Evolutionary conservation across 2,113 vertebrate genomes (phyloP), one percentile per base, ranked within the genome.

Genomic region (Papio anubis): DNA sequence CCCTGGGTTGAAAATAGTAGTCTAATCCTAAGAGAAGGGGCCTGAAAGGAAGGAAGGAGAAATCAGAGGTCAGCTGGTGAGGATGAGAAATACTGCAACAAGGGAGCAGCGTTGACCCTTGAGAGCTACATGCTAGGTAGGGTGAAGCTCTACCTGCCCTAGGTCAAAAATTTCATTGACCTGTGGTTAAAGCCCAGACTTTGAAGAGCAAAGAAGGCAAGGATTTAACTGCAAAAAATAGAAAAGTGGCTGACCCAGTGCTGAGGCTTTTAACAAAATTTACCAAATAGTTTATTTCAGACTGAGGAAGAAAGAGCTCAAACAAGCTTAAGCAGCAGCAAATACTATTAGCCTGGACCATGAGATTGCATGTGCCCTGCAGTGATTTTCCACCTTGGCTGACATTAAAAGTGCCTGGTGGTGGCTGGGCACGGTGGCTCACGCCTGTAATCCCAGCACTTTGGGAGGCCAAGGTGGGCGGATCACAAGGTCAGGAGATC

Each of bases 201-300:
- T 14, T 30, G 59, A 97, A 88, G 55, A 91, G 17, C 25, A 72
- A 87, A 92, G 72, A 48, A 50, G 73, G 45, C 30, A 79, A 96
- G 8, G 66, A 73, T 18, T 89, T 79, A 48, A 61, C n/a, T 40
- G 50, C 40, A 57, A 78, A 96, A 96, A 88, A 40, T 6, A 97
- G 72, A 72, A 80, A 92, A 78, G 45, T 72, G 61, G 59, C 75
- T 13, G 52, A 93, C 25, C 10, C 32, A 25, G 48, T n/a, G 59
- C 50, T 30, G 45, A 16, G n/a, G 59, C 76, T 96, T 93, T 81
- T 78, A 82, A 64, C n/a, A 94, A 81, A 40, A 66, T 72, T 73
- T 70, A 95, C 86, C 52, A 73, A 59, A 50, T 40, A 80, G n/a
- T n/a, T 85, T 64, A 93, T 84, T 90, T 90, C 40, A 80, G 76